These are phyloP conservation scores for Scaptomyza flava DNA, from an alignment of 2,888 invertebrate genomes.

Conservation along the genomic window DNA sequence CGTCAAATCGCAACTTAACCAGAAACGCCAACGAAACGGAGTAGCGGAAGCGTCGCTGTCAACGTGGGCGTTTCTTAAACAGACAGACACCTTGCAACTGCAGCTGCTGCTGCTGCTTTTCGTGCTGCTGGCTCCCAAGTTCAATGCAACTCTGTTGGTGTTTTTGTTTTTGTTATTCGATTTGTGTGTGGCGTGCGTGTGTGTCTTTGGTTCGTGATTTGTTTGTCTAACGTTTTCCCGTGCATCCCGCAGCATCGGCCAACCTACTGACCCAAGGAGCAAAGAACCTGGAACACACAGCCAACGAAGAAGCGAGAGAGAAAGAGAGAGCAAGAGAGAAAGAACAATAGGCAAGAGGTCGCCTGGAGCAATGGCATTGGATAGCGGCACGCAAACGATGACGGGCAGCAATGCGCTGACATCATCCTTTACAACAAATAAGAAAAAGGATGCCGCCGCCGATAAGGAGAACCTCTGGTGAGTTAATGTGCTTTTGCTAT, in stretches of 20 bases:
- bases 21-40: constrained; percentile 29
- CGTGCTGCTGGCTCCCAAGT: constrained; percentile 20
- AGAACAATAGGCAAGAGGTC: constrained; percentile 27
- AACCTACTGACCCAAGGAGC: constrained; percentile 23
- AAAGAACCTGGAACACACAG: constrained; percentile 13
- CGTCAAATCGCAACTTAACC: constrained; percentile 36
- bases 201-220: not conserved
- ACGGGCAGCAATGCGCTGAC: constrained; percentile 83
- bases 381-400: constrained; percentile 81
- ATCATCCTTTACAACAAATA: constrained; percentile 82
- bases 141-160: constrained; percentile 27
- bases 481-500: constrained; percentile 35
- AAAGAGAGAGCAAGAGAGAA: not conserved
- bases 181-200: constrained; percentile 10
- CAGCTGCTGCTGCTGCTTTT: constrained; percentile 5
- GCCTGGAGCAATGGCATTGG: constrained; percentile 77
- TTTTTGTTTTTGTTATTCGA: constrained; percentile 31
- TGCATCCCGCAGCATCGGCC: constrained; percentile 44
- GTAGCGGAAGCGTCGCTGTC: constrained; percentile 36
- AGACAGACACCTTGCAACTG: constrained; percentile 46
- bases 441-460: constrained; percentile 82
- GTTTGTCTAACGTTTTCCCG: constrained; percentile 29
- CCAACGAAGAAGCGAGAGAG: not conserved
- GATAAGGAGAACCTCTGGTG: constrained; percentile 83
- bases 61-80: constrained; percentile 23